These are phyloP conservation scores for Limonius californicus DNA, from an alignment of 1,140 invertebrate genomes.

Conservation along the genomic window DNA sequence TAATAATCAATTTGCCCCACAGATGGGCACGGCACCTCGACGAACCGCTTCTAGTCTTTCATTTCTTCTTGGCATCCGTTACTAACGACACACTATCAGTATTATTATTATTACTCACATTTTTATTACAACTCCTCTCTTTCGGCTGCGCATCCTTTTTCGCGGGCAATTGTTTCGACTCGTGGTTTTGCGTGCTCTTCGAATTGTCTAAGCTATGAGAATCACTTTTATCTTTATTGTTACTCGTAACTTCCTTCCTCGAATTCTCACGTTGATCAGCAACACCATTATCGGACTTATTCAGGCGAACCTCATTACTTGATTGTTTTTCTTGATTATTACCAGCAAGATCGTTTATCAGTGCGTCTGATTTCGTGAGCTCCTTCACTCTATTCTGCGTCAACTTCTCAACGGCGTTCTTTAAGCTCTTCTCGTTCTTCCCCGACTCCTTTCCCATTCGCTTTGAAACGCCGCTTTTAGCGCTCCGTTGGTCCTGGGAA, in stretches of 20 bases:
- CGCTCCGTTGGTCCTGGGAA: background rate
- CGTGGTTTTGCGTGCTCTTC: background rate
- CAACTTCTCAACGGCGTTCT: slow-evolving; percentile 42
- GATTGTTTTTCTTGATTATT: no score
- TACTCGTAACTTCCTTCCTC: no score
- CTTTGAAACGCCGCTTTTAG: slow-evolving; percentile 14
- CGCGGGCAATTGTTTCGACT: background rate
- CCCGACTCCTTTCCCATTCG: slow-evolving; percentile 27
- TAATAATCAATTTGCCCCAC: no score
- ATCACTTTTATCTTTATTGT: no score
- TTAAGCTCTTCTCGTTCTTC: slow-evolving; percentile 44
- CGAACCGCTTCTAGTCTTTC: no score
- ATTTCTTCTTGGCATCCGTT: background rate
- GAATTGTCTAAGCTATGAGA: no score
- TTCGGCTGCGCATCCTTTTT: background rate
- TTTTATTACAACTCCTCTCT: slow-evolving; percentile 1
- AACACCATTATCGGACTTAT: no score
- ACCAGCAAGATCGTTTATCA: no score
- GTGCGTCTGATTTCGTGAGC: background rate
- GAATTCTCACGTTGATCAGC: no score
- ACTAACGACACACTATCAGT: slow-evolving; percentile 3
- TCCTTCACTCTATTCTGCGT: slow-evolving; percentile 35
- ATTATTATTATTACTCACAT: slow-evolving; percentile 11
- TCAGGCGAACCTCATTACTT: no score
- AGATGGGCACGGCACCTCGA: no score